phyloP scores from a whole-genome alignment of 1,140 invertebrate species.

The Nomia melanderi region DNA sequence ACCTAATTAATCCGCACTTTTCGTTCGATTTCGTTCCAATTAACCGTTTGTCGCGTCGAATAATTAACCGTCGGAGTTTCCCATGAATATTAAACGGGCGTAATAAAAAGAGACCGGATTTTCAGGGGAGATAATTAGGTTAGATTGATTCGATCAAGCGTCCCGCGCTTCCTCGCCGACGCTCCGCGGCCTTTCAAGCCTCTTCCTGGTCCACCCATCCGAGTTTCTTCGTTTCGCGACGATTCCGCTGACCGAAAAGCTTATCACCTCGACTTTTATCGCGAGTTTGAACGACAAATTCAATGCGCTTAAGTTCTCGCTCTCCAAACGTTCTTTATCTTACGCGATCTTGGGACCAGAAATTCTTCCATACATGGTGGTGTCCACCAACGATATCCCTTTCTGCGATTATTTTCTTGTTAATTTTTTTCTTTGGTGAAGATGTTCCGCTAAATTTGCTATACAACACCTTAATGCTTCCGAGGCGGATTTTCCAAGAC shows the following conservation, averaged over 20 bases:
- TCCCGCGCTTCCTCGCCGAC: conserved; percentile 8
- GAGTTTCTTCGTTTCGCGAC: not conserved
- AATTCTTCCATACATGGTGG: no score
- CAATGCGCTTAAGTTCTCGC: not conserved
- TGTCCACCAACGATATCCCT: no score
- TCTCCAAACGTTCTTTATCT: not conserved
- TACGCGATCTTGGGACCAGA: no score
- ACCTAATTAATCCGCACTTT: conserved; percentile 8
- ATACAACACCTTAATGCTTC: no score
- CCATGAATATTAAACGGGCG: conserved; percentile 49
- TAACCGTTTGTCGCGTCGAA: conserved; percentile 45
- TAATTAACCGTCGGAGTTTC: conserved; percentile 30
- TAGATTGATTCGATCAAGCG: conserved; percentile 26
- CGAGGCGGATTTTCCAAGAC: no score
- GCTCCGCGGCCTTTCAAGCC: not conserved
- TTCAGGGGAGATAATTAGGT: conserved; percentile 43
- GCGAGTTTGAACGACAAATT: not conserved
- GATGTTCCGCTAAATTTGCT: no score
- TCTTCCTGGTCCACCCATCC: not conserved
- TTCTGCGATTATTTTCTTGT: no score
- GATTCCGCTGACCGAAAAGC: not conserved
- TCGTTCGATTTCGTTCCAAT: conserved; percentile 19
- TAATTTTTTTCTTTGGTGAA: no score
- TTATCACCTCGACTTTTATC: not conserved
- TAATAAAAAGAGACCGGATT: conserved; percentile 50